A percentile compares a stretch with the other conserved stretches of the same genome.
Evolutionary conservation across 2,113 vertebrate species (phyloP).

Genomic region (Pseudorectes ferrugineus): DNA sequence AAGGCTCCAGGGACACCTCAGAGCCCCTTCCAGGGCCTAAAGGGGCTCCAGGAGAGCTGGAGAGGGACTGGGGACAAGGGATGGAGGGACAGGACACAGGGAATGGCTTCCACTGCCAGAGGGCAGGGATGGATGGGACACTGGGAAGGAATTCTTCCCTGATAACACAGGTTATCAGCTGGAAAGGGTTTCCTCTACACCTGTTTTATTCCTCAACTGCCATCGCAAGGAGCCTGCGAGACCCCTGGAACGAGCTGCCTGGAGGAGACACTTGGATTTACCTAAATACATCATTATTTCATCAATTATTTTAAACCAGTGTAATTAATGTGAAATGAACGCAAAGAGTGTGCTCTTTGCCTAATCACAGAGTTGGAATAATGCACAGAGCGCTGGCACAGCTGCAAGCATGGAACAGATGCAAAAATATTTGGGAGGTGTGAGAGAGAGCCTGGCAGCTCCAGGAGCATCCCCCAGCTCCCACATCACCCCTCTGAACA

Average conservation of each 20-base stretch:
- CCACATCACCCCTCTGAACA: accelerated
- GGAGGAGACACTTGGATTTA: not conserved
- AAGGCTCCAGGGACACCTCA: not conserved
- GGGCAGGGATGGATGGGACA: accelerated
- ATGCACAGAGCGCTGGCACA: accelerated
- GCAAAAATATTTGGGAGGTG: not conserved
- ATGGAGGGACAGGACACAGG: not conserved
- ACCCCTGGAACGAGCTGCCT: not conserved
- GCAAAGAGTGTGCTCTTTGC: not conserved
- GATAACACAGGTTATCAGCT: not conserved
- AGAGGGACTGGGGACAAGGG: not conserved
- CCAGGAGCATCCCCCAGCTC: not conserved
- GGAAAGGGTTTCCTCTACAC: not conserved
- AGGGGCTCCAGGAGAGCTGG: not conserved
- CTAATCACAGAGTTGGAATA: not conserved
- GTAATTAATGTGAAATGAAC: not conserved
- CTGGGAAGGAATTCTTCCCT: not conserved
- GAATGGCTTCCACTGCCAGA: not conserved
- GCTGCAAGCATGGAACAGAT: accelerated
- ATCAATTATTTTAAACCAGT: not conserved
- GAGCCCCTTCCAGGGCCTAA: accelerated
- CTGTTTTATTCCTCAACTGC: accelerated
- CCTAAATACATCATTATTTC: not conserved
- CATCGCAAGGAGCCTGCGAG: accelerated
- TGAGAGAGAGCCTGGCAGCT: not conserved